Evolutionary conservation across 2,888 invertebrate species (phyloP), one percentile per base, ranked within the genome.

Genomic region (Boloria euphrosyne): DNA sequence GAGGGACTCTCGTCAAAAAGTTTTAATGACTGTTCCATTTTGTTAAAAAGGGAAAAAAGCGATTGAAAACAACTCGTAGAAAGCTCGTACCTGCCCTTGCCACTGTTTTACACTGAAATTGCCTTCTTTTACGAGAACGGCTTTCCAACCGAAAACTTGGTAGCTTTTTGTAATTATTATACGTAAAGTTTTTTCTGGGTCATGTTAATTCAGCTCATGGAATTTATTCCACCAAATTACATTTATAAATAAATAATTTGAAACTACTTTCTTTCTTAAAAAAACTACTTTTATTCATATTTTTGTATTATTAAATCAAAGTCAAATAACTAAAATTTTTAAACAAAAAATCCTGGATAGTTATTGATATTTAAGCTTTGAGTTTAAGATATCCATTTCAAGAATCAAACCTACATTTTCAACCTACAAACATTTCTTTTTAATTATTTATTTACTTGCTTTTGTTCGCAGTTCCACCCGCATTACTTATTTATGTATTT

Each of bases 11-110:
- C 83, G 80, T 86, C 84, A 82, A 84, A 84, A 90, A 89, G 82
- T 89, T 90, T 87, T 89, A 90, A 90, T 85, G 87, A 85, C 80
- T 81, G 82, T 80, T 81, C 79, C 78, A 81, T 79, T 86, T 85
- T 80, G 76, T 74, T 70, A 68, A 70, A 71, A 76, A 71, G 66
- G 72, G 71, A 73, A 76, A 81, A 78, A 79, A 80, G 75, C 75
- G 78, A 83, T 81, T 80, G 80, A 81, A 84, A 82, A 80, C 76
- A 81, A 82, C 74, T 80, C 78, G 71, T 74, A 71, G 71, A 76
- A 78, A 78, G 69, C 57, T 46, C 63, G 73, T 72, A 76, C 75
- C 76, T 73, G 63, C 65, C 68, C 67, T 71, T 71, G 71, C 70
- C 64, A 66, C 66, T 71, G 70, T 73, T 70, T 71, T 73, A 50